Percentiles rank a stretch among this genome's conserved stretches.
Conservation (phyloP, 2,888 invertebrate species). For the Sphaerophoria rueppellii region DNA sequence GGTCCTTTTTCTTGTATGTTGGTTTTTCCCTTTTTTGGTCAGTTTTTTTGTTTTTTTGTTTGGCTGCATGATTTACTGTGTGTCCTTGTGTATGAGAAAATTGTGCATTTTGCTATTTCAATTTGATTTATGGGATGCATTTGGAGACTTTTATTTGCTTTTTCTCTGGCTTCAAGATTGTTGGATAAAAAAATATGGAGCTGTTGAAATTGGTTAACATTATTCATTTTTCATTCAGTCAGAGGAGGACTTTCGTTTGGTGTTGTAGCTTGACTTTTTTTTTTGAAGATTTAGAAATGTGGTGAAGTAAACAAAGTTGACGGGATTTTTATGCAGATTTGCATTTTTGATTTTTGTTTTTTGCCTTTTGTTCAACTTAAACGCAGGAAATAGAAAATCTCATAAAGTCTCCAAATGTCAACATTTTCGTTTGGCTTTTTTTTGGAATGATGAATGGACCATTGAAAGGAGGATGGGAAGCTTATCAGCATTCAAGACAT, state of each 20-base stretch:
- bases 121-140: conserved; percentile 68
- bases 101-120: conserved; percentile 40
- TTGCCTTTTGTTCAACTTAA: too few relatives aligned
- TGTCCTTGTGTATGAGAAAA: conserved; percentile 19
- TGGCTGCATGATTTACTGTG: conserved; percentile 49
- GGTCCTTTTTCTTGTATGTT: background rate
- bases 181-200: conserved; percentile 37
- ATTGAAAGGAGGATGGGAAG: too few relatives aligned
- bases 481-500: too few relatives aligned
- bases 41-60: background rate
- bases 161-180: background rate
- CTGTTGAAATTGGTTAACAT: conserved; percentile 48
- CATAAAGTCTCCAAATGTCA: too few relatives aligned
- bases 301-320: background rate
- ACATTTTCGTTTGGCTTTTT: too few relatives aligned
- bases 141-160: conserved; percentile 17
- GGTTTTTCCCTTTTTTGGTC: background rate
- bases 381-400: too few relatives aligned
- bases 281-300: too few relatives aligned
- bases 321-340: too few relatives aligned
- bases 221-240: conserved; percentile 40
- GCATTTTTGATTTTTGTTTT: too few relatives aligned
- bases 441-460: too few relatives aligned
- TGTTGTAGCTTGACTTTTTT: background rate
- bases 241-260: background rate